Base-by-base conservation (phyloP, 1,140 invertebrate species). In the Drosophila ambigua region DNA sequence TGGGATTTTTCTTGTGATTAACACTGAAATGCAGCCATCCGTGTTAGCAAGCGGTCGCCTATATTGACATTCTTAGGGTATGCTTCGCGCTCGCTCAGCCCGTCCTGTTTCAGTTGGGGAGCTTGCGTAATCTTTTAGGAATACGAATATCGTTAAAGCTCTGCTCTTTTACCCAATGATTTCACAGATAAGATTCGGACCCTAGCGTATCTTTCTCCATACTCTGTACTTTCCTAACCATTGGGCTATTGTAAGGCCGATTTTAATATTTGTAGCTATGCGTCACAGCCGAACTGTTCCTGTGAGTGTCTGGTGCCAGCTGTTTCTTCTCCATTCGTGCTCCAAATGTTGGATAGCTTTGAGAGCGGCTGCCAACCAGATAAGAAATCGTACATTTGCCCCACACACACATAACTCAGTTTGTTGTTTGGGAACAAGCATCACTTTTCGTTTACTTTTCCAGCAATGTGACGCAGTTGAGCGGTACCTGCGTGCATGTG, bases 391-490 rank as follows among this genome's bases (percentile, higher is more conserved):
- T 52, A 46, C 9, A 4, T 39, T 39, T 39, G 8, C 3, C 28
- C 6, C 28, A 28, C 9, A 35, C 9, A 35, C 54, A 24, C 35
- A 15, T 35, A 20, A 69, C 16, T 31, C 31, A 68, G 66, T 46
- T 53, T 61, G 39, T 75, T 62, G 61, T 24, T 20, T 77, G 64
- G 72, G 66, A 71, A 54, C 65, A 66, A 62, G 39, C 57, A 74
- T 57, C 52, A 74, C 72, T 71, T 87, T 77, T 64, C 57, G 74
- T 82, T 78, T 78, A 52, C 80, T 48, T 85, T 81, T 49, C 15
- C 77, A 91, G 89, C 84, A 62, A 77, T 87, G 76, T 74, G 63
- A 59, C 68, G 71, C 84, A 90, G 89, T 91, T 89, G 89, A 90
- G 28, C 89, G 74, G 89, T 91, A 66, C 89, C 89, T 91, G 89